These are phyloP conservation scores for Scaptomyza reducta DNA, from an alignment of 2,888 invertebrate species.

Conservation along the genomic window DNA sequence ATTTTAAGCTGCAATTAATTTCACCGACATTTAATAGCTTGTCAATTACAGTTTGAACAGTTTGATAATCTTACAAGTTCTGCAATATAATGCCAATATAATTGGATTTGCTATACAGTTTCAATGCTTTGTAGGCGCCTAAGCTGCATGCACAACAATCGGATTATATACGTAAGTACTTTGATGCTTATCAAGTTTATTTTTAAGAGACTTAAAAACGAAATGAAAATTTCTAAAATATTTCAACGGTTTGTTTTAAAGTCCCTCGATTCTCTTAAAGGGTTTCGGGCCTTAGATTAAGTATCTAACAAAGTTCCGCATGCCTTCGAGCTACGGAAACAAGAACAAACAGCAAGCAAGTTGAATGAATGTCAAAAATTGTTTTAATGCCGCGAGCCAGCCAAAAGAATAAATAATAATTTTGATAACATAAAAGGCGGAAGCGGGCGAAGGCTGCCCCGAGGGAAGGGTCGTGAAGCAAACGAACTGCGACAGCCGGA, in stretches of 20 bases:
- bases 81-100: too few relatives aligned
- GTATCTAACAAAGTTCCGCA: not conserved
- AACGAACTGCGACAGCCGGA: slow-evolving; percentile 54
- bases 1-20: too few relatives aligned
- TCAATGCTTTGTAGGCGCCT: too few relatives aligned
- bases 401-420: slow-evolving; percentile 37
- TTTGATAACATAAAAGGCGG: slow-evolving; percentile 74
- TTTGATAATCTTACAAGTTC: too few relatives aligned
- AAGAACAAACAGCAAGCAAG: slow-evolving; percentile 2
- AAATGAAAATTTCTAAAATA: too few relatives aligned
- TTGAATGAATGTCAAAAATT: slow-evolving; percentile 21
- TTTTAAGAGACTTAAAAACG: not conserved
- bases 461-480: slow-evolving; percentile 5
- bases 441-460: slow-evolving; percentile 44
- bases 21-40: too few relatives aligned
- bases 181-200: not conserved
- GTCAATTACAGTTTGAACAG: too few relatives aligned
- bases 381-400: slow-evolving; percentile 30
- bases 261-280: not conserved
- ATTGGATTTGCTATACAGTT: too few relatives aligned
- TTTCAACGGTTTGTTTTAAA: not conserved
- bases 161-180: not conserved
- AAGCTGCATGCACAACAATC: not conserved
- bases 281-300: not conserved
- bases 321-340: not conserved